Conservation (phyloP, 2,888 invertebrate species). For the Aleiodes testaceus region DNA sequence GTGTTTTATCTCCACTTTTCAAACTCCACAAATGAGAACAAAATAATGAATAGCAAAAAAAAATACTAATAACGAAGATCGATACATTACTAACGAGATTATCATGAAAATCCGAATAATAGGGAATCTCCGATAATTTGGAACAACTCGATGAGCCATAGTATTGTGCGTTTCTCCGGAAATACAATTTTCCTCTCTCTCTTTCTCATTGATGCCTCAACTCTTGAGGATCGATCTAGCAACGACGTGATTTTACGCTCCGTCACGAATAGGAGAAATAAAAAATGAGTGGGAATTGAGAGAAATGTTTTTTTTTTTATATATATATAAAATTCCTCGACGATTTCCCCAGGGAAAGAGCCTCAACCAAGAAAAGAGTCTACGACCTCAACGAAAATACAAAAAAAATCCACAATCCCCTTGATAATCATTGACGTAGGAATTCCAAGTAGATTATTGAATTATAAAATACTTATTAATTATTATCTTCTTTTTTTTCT, state of each 20-base stretch:
- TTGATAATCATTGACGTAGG: background rate
- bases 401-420: background rate
- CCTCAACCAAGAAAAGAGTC: background rate
- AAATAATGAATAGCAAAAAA: too few species aligned
- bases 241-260: slow-evolving; percentile 24
- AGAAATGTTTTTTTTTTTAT: slow-evolving; percentile 7
- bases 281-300: background rate
- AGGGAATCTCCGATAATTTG: slow-evolving; percentile 44
- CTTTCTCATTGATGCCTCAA: background rate
- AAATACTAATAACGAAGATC: too few species aligned
- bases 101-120: slow-evolving; percentile 41
- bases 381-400: background rate
- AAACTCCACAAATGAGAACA: background rate
- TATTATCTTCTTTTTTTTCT: slow-evolving; percentile 18
- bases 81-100: slow-evolving; percentile 39
- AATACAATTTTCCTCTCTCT: slow-evolving; percentile 8
- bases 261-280: slow-evolving; percentile 18
- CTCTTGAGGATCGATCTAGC: slow-evolving; percentile 40
- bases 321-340: slow-evolving; percentile 7
- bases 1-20: background rate
- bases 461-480: background rate
- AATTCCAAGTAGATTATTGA: too few species aligned
- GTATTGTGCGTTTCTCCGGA: slow-evolving; percentile 45
- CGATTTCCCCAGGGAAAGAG: background rate
- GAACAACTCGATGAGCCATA: slow-evolving; percentile 46